phyloP scores from a whole-genome alignment of 2,888 invertebrate species.

The Cryptocephalus moraei region DNA sequence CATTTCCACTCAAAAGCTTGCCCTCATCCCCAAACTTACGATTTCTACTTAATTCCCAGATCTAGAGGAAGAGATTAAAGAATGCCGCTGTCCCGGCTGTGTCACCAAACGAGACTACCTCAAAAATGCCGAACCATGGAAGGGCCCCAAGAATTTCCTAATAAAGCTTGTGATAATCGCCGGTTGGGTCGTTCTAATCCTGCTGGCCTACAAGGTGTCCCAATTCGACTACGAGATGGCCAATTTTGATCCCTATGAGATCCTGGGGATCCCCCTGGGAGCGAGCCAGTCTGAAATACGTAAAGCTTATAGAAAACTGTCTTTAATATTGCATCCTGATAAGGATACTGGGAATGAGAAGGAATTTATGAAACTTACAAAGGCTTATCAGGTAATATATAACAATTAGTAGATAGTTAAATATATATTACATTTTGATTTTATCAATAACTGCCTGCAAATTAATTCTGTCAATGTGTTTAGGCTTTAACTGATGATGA shows the following conservation, averaged over 20 bases:
- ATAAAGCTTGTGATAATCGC: constrained; percentile 68
- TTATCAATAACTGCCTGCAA: neutral
- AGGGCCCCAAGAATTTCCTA: constrained; percentile 67
- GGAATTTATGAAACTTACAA: constrained; percentile 94
- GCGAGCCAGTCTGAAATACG: constrained; percentile 85
- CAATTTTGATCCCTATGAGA: constrained; percentile 98
- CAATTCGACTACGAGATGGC: constrained; percentile 97
- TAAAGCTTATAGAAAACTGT: constrained; percentile 89
- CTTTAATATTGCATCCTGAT: constrained; percentile 92
- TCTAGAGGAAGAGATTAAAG: constrained; percentile 62
- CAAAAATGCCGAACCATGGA: constrained; percentile 81
- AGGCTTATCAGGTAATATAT: constrained; percentile 68
- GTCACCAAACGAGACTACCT: constrained; percentile 71
- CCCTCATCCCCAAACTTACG: neutral
- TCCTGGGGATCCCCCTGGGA: constrained; percentile 80
- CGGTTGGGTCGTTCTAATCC: constrained; percentile 74
- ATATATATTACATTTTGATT: neutral
- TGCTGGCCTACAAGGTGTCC: constrained; percentile 83
- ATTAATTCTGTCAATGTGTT: constrained; percentile 6
- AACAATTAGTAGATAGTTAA: neutral
- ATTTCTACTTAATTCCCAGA: constrained; percentile 42
- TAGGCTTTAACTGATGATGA: constrained; percentile 95
- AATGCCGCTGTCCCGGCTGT: constrained; percentile 87
- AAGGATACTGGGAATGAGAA: constrained; percentile 96
- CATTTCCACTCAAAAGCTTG: too few species aligned